A percentile compares a stretch with the other conserved stretches of the same genome.
Conservation (phyloP, 2,113 vertebrate species). For the Tricholaema leucomelas region DNA sequence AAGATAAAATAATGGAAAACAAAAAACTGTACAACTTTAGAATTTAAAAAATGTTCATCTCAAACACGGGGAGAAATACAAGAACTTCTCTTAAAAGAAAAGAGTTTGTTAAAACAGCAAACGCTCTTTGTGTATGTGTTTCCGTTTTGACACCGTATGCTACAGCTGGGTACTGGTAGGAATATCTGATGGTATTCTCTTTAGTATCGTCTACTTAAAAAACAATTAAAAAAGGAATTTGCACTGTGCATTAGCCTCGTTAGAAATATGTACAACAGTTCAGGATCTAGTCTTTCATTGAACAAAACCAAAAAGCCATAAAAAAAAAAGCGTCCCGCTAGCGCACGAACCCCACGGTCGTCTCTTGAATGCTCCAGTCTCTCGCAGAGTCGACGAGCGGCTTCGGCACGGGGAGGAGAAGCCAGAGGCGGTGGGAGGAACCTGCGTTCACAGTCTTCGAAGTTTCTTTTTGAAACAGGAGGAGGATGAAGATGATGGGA, state of each 20-base stretch:
- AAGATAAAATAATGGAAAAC: conserved; percentile 86
- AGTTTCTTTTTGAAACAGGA: conserved; percentile 96
- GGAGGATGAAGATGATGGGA: conserved; percentile 50
- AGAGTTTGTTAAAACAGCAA: conserved; percentile 75
- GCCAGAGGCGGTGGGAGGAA: conserved; percentile 75
- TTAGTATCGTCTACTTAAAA: conserved; percentile 74
- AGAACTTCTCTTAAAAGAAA: conserved; percentile 76
- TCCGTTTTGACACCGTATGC: conserved; percentile 76
- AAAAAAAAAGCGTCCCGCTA: conserved; percentile 85
- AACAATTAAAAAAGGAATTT: conserved; percentile 76
- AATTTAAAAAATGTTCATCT: conserved; percentile 85
- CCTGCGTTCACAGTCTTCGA: conserved; percentile 95
- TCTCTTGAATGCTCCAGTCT: conserved; percentile 89
- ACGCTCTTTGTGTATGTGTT: conserved; percentile 64
- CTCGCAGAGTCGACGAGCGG: conserved; percentile 83
- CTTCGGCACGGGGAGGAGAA: conserved; percentile 83
- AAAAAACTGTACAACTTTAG: conserved; percentile 90
- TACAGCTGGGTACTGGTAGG: conserved; percentile 76
- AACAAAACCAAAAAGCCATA: conserved; percentile 80
- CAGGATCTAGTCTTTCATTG: conserved; percentile 79
- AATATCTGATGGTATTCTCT: conserved; percentile 71
- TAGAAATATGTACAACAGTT: conserved; percentile 93
- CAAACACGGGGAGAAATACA: conserved; percentile 81
- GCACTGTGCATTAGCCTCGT: conserved; percentile 86
- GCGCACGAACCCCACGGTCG: conserved; percentile 71